Evolutionary conservation across 2,113 vertebrate species (phyloP).

Genomic region (Choloepus hoffmanni): DNA sequence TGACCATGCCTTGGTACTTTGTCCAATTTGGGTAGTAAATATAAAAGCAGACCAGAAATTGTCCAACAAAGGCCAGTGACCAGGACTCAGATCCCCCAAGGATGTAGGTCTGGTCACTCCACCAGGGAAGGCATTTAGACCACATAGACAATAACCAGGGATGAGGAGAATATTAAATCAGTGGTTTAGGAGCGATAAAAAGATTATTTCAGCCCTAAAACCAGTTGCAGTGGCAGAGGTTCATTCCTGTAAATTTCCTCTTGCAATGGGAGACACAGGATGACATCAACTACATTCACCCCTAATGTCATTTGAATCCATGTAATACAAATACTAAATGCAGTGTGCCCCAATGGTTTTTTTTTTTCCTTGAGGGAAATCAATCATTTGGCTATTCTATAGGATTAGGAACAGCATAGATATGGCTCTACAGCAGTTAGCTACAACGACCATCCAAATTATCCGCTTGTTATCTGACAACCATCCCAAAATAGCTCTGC

Average conservation of each 20-base stretch:
- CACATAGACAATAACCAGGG: neutral
- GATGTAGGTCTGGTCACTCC: neutral
- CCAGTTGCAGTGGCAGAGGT: too few species aligned
- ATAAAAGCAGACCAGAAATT: neutral
- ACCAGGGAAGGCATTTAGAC: neutral
- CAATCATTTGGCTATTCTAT: neutral
- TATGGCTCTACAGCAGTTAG: neutral
- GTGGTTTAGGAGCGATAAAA: too few species aligned
- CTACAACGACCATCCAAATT: neutral
- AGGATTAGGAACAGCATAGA: neutral
- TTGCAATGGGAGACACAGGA: neutral
- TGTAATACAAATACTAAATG: neutral
- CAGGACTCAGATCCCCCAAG: neutral
- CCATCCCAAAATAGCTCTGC: neutral
- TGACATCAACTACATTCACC: neutral
- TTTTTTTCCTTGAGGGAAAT: neutral
- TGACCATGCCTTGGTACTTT: neutral
- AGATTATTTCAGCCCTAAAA: neutral
- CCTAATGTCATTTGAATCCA: neutral
- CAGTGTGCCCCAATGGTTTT: neutral
- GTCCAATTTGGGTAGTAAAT: neutral
- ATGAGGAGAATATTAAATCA: neutral
- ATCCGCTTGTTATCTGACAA: neutral
- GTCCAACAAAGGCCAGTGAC: neutral
- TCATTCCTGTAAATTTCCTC: neutral